Base-by-base conservation (phyloP, 2,797 vertebrate species). In the Mareca strepera region DNA sequence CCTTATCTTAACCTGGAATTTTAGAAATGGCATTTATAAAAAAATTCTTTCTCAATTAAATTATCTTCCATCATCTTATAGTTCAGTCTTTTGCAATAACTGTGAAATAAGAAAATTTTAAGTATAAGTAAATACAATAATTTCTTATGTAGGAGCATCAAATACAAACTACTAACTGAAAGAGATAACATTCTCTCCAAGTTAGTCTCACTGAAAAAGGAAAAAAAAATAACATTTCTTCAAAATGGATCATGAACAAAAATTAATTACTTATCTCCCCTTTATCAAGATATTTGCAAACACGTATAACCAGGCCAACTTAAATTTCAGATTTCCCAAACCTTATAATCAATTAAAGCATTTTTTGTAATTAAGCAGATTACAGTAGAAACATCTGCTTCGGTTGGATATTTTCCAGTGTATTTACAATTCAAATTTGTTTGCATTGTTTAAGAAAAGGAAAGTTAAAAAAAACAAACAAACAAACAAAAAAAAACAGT, bases 301-400 rank as follows among this genome's bases (percentile, higher is more conserved):
- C 50, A 83, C 52, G 41, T 58, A 52, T 35, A 64, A 72, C 20
- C 58, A 90, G 43, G 39, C 20, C 50, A 92, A 86, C 37, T 66
- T 73, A 64, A 90, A 73, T 59, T 76, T 75, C 50, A 66, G 20
- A 72, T 88, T 91, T 94, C 56, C n/a, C 59, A 25, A 92, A 82
- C 53, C 52, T 90, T 53, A 91, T 93, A 92, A 93, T 88, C 79
- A 96, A 93, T 91, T 93, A 52, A 80, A 59, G 35, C 43, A 29
- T 83, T 93, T 62, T 90, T 89, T 43, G 26, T 43, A 90, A 95
- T 92, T 92, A 89, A 91, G 91, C 20, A 67, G 92, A 93, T 91
- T 92, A 91, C 86, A 94, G 77, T 84, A 73, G 85, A 94, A 96
- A 94, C 91, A 95, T 92, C 95, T 96, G 92, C 46, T 92, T 92